A percentile compares a stretch with the other conserved stretches of the same genome.
These are phyloP conservation scores for Oxyteleia sp. DNA, from an alignment of 2,888 invertebrate species.

Conservation along the genomic window DNA sequence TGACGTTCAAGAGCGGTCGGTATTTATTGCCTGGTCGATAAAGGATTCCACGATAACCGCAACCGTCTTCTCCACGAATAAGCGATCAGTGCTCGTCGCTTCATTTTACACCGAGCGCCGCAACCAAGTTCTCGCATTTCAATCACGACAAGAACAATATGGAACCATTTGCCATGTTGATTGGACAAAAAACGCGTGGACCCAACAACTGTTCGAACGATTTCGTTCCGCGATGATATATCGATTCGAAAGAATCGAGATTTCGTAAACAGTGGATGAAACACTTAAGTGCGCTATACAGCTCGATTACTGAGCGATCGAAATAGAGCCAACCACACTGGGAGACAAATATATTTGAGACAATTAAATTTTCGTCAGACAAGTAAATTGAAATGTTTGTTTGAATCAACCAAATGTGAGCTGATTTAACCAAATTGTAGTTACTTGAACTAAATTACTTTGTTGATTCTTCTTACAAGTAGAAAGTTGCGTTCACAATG, in stretches of 20 bases:
- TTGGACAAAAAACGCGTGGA: constrained; percentile 40
- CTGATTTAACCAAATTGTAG: too few species aligned
- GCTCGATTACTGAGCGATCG: too few species aligned
- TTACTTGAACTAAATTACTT: too few species aligned
- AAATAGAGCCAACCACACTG: too few species aligned
- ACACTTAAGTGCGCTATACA: too few species aligned
- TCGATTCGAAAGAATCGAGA: constrained; percentile 23
- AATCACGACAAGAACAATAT: constrained; percentile 65
- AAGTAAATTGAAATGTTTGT: too few species aligned
- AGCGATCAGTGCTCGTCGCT: constrained; percentile 56
- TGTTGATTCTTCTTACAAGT: too few species aligned
- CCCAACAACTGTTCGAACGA: constrained; percentile 8
- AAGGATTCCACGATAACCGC: constrained; percentile 53
- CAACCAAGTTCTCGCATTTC: constrained; percentile 57
- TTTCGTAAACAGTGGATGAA: constrained; percentile 10
- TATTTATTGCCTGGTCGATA: constrained; percentile 76
- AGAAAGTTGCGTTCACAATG: too few species aligned
- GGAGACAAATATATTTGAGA: too few species aligned
- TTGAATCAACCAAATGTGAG: too few species aligned
- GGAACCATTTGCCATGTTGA: constrained; percentile 55
- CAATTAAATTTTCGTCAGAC: too few species aligned
- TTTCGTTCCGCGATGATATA: constrained; percentile 31
- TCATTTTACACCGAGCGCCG: constrained; percentile 53
- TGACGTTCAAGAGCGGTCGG: constrained; percentile 79
- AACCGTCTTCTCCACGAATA: neutral